Base-by-base conservation (phyloP, 2,113 vertebrate species). In the Ictalurus punctatus region DNA sequence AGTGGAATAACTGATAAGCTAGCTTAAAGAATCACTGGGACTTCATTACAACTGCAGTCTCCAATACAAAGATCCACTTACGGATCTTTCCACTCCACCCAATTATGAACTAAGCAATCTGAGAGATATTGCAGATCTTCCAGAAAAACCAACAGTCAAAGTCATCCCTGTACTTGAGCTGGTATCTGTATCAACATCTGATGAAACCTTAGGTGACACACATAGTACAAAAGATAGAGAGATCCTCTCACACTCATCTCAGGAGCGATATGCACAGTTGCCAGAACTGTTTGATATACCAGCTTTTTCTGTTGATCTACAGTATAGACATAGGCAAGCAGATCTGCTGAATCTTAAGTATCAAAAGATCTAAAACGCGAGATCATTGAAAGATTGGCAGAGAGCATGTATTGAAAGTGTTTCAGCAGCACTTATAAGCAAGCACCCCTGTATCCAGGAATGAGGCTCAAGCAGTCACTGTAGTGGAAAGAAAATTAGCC, bases 281-380 rank as follows among this genome's bases (percentile, higher is more conserved):
- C 89, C 89, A n/a, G 91, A 87, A 14, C 12, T 48, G 13, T 91
- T 90, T 65, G 61, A 89, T 52, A 83, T 91, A 37, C 89, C 89
- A 30, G 37, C 61, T 44, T 90, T 90, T 44, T 87, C 87, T 52
- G 85, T 90, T 2, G 86, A 90, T 83, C 65, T 92, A 16, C 30
- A 76, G 0, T 92, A 90, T 73, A 84, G 63, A 76, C 84, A 90
- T 1, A 63, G 84, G n/a, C 88, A 91, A 74, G 88, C 48, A 86
- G 54, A 91, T 78, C 61, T 91, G 34, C 9, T 44, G 0, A 83
- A 86, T 79, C 52, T 89, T 40, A 91, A 58, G 21, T 37, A 37
- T 19, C 90, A 69, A 67, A 74, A 86, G 85, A 90, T 16, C 48
- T 91, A 9, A 92, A 89, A 19, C 89, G 90, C 74, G 85, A 87